These are phyloP conservation scores for Megaceryle torquata DNA, from an alignment of 2,113 vertebrate species.

Conservation along the genomic window DNA sequence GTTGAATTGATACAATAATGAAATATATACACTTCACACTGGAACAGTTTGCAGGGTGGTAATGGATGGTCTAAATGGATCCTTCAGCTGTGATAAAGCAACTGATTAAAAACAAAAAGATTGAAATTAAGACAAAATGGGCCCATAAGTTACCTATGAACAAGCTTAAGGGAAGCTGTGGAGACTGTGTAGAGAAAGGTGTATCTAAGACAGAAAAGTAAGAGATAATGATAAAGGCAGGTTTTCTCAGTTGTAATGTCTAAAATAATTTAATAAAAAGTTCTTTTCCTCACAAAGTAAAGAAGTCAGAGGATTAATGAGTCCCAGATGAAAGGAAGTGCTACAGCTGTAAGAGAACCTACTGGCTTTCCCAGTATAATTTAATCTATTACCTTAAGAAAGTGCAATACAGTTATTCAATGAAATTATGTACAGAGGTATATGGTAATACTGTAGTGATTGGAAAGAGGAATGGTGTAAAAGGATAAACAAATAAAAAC, in stretches of 20 bases:
- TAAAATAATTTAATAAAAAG: not conserved
- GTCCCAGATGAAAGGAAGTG: not conserved
- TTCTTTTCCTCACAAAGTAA: not conserved
- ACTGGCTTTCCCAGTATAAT: not conserved
- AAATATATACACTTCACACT: not conserved
- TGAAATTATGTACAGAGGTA: not conserved
- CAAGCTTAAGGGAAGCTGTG: not conserved
- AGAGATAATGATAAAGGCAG: not conserved
- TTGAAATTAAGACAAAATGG: not conserved
- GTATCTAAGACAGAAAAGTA: not conserved
- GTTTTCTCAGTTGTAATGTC: not conserved
- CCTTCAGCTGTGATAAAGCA: not conserved
- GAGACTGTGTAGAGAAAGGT: not conserved
- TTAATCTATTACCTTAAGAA: not conserved
- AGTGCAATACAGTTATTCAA: not conserved
- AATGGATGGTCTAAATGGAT: not conserved
- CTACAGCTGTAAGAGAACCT: not conserved
- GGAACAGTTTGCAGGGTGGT: not conserved
- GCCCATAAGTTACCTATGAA: not conserved
- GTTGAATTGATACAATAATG: not conserved
- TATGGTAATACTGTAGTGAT: fast-evolving
- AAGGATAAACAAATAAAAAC: not conserved
- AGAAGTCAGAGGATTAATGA: not conserved
- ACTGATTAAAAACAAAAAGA: not conserved
- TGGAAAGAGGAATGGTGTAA: not conserved